Evolutionary conservation across 2,888 invertebrate genomes (phyloP).

Genomic region (Tortricodes alternella): DNA sequence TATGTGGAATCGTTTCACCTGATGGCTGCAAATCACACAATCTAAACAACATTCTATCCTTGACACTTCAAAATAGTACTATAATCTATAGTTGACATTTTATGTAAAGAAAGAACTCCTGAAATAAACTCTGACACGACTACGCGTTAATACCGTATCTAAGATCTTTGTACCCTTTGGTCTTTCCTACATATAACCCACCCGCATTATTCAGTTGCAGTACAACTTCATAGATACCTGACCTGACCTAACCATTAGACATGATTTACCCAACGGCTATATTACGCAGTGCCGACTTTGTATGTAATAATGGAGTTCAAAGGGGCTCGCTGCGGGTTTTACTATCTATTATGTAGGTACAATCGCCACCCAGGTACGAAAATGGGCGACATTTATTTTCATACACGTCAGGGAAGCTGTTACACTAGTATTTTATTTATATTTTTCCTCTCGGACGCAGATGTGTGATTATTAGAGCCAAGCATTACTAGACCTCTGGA

Average conservation of each 20-base stretch:
- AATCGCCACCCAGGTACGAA: slow-evolving; percentile 26
- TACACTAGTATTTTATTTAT: slow-evolving; percentile 36
- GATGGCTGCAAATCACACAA: too few species aligned
- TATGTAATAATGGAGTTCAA: slow-evolving; percentile 4
- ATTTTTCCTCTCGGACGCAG: slow-evolving; percentile 18
- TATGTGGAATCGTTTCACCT: too few species aligned
- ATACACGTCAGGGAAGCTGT: slow-evolving; percentile 42
- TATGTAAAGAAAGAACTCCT: not conserved
- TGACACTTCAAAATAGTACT: too few species aligned
- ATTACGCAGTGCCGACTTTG: not conserved
- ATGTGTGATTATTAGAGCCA: slow-evolving; percentile 18
- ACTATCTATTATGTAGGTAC: slow-evolving; percentile 26
- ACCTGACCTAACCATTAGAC: not conserved
- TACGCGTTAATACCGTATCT: too few species aligned
- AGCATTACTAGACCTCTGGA: not conserved
- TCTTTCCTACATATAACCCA: not conserved
- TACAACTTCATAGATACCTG: not conserved
- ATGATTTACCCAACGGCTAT: not conserved
- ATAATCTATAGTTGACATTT: too few species aligned
- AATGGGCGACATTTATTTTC: slow-evolving; percentile 38
- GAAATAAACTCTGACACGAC: not conserved
- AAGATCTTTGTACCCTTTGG: not conserved
- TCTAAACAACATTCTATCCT: too few species aligned
- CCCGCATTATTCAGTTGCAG: not conserved
- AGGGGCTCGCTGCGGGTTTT: slow-evolving; percentile 13